Evolutionary conservation across 2,888 invertebrate genomes (phyloP), one percentile per base, ranked within the genome.

Genomic region (Harpalus rubripes): DNA sequence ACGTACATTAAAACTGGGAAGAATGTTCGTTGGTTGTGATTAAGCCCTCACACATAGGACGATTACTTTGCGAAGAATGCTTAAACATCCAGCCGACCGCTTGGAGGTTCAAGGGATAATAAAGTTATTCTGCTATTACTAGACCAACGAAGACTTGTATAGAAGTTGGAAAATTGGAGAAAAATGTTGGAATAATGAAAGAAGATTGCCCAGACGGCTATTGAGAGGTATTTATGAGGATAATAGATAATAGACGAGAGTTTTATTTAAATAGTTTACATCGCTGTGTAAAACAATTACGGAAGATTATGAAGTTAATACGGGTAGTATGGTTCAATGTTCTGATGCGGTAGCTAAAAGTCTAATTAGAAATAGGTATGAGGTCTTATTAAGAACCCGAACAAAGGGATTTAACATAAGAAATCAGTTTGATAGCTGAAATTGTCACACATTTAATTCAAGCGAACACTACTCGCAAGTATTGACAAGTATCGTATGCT

Each of bases 11-110:
- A 84, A 65, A 78, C 8, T 74, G 44, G 52, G 15, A n/a, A 32
- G 26, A 68, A 22, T 63, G 18, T 63, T 22, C 68, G 68, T 39
- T 68, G 15, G 59, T 72, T 58, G 76, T 83, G 58, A 83, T 83
- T 83, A 78, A 78, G 82, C 58, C 82, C 82, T 82, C 82, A 82
- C 82, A 72, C 82, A 52, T 56, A 58, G 58, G 78, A 59, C 80
- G 16, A 80, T 80, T 80, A 80, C 80, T 63, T 22, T 61, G 56
- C 79, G 12, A 10, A 59, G 32, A 58, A 56, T 26, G 26, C 22
- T 52, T 16, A 76, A 76, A 18, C 32, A 16, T n/a, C 15, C 12
- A 76, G 18, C 74, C 18, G 44, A 56, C 15, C 78, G 81, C 56
- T 78, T 56, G 26, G 56, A 78, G 44, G 6, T 39, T 5, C 68